Conservation (phyloP, 2,113 vertebrate species). For the Oncorhynchus tshawytscha region DNA sequence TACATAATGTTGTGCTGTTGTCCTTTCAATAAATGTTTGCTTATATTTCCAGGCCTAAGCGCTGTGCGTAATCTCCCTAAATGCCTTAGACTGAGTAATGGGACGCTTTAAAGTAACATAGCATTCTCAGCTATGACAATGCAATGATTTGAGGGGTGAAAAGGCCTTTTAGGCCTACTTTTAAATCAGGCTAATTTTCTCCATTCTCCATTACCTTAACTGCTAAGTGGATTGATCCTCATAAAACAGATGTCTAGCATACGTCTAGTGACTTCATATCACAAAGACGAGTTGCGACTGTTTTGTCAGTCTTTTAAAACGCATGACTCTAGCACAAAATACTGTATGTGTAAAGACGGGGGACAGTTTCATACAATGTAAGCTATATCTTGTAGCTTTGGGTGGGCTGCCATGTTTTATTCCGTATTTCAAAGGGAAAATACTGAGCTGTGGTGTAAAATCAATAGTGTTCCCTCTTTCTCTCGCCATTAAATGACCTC, state of each 20-base stretch:
- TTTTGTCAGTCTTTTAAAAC: not conserved
- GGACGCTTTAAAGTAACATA: not conserved
- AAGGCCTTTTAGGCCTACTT: conserved; percentile 20
- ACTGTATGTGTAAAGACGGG: not conserved
- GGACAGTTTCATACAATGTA: not conserved
- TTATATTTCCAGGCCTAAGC: too few species aligned
- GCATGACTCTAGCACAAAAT: not conserved
- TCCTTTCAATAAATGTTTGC: too few species aligned
- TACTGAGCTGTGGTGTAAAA: not conserved
- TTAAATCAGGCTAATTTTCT: conserved; percentile 49
- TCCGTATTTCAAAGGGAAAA: not conserved
- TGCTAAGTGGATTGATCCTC: conserved; percentile 30
- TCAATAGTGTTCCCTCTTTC: not conserved
- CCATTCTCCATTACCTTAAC: conserved; percentile 24
- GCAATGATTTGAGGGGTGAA: conserved; percentile 31
- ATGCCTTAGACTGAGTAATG: not conserved
- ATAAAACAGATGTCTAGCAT: not conserved
- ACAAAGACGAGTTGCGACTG: not conserved
- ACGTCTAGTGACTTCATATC: not conserved
- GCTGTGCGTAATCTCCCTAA: not conserved
- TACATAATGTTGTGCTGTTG: too few species aligned
- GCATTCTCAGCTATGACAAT: conserved; percentile 10
- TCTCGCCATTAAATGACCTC: conserved; percentile 69
- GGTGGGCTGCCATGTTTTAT: not conserved
- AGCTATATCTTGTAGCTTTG: not conserved